Conservation (phyloP, 2,888 invertebrate genomes). For the Trichogramma dendrolimi region DNA sequence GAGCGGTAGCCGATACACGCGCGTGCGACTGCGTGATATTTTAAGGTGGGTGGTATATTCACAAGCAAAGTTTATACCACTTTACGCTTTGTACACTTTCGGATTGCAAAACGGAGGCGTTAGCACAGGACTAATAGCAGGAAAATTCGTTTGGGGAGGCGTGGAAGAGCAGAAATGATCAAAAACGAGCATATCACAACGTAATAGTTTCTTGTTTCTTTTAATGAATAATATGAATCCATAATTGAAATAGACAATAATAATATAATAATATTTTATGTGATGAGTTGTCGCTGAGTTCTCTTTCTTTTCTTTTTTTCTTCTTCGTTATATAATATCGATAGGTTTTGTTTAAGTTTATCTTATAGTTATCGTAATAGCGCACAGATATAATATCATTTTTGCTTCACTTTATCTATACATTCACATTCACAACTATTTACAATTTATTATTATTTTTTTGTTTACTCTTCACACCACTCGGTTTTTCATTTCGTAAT, state of each 20-base stretch:
- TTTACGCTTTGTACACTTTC: no score
- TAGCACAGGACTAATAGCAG: no score
- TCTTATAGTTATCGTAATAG: slow-evolving; percentile 34
- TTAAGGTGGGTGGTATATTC: no score
- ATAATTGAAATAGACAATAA: slow-evolving; percentile 51
- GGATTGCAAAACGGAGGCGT: no score
- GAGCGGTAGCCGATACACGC: no score
- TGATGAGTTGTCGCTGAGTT: slow-evolving; percentile 5
- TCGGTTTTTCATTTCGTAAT: slow-evolving; percentile 39
- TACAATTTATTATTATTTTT: slow-evolving; percentile 38
- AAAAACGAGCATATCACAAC: slow-evolving; percentile 19
- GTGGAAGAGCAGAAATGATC: no score
- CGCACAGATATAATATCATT: no score
- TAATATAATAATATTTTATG: slow-evolving; percentile 43
- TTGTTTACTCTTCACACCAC: slow-evolving; percentile 5
- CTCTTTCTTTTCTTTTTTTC: no score
- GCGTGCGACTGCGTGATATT: no score
- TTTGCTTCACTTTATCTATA: slow-evolving; percentile 39
- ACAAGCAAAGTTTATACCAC: no score
- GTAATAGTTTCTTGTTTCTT: slow-evolving; percentile 38
- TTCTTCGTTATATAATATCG: slow-evolving; percentile 24
- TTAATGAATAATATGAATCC: slow-evolving; percentile 50
- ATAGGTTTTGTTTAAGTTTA: slow-evolving; percentile 28
- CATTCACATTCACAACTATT: slow-evolving; percentile 51
- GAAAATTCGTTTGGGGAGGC: no score